Percentiles rank a stretch among this genome's conserved stretches.
phyloP scores from a whole-genome alignment of 2,113 vertebrate species.

The Nibea albiflora region DNA sequence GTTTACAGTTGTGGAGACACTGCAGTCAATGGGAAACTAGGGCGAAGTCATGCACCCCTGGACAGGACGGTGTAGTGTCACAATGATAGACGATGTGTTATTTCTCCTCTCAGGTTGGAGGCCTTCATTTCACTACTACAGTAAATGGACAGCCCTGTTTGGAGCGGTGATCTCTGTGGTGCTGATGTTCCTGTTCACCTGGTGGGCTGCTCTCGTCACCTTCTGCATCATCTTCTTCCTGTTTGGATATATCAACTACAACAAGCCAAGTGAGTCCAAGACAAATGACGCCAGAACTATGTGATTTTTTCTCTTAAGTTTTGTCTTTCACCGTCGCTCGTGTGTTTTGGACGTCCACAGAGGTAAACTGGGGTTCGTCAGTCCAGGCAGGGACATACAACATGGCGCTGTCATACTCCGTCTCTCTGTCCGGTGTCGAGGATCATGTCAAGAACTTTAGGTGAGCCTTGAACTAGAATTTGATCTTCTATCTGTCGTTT shows the following conservation, averaged over 20 bases:
- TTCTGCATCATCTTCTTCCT: conserved; percentile 81
- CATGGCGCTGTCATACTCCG: conserved; percentile 82
- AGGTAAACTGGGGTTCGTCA: conserved; percentile 85
- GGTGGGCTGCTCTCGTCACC: conserved; percentile 83
- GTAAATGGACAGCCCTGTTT: conserved; percentile 81
- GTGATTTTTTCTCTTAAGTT: not conserved
- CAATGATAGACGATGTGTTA: too few relatives aligned
- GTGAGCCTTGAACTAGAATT: conserved; percentile 43
- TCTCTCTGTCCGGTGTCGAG: conserved; percentile 78
- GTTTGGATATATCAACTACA: conserved; percentile 81
- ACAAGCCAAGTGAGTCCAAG: conserved; percentile 79
- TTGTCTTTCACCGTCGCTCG: not conserved
- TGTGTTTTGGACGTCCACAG: conserved; percentile 55
- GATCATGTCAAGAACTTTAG: conserved; percentile 87
- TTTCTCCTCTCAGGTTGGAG: conserved; percentile 77
- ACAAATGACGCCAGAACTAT: not conserved
- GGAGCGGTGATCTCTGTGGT: conserved; percentile 80
- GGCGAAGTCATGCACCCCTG: too few relatives aligned
- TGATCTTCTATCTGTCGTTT: not conserved
- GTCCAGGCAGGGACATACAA: conserved; percentile 83
- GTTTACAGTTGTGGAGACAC: too few relatives aligned
- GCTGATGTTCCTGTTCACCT: conserved; percentile 86
- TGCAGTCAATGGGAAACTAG: too few relatives aligned
- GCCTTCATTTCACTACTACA: conserved; percentile 83
- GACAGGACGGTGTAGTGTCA: too few relatives aligned